Conservation (phyloP, 2,113 vertebrate genomes). For the Charina bottae region DNA sequence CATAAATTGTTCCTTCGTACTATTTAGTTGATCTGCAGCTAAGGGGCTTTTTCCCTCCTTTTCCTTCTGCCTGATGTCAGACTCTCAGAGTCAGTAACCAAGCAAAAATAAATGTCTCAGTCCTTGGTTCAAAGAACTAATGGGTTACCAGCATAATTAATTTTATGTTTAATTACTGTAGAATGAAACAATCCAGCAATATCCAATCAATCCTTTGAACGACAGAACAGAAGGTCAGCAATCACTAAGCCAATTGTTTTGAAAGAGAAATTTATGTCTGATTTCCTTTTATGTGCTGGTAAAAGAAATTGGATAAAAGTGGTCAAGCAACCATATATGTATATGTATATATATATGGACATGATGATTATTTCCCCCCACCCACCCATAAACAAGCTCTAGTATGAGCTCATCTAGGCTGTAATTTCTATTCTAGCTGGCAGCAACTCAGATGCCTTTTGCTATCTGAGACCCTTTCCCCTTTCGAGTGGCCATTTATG, state of each 20-base stretch:
- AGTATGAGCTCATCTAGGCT: background rate
- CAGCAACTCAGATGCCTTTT: background rate
- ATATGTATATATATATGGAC: slow-evolving; percentile 77
- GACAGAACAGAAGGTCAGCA: slow-evolving; percentile 85
- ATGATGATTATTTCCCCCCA: slow-evolving; percentile 54
- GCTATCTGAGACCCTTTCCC: background rate
- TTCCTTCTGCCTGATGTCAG: slow-evolving; percentile 65
- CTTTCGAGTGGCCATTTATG: background rate
- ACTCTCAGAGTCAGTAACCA: slow-evolving; percentile 73
- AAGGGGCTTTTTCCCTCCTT: slow-evolving; percentile 51
- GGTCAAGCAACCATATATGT: slow-evolving; percentile 82
- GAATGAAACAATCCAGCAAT: slow-evolving; percentile 86
- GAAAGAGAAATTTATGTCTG: slow-evolving; percentile 84
- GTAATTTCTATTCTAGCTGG: background rate
- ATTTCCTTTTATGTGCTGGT: slow-evolving; percentile 79
- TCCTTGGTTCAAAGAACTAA: slow-evolving; percentile 82
- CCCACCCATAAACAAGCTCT: background rate
- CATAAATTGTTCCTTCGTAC: slow-evolving; percentile 75
- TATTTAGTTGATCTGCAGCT: slow-evolving; percentile 71
- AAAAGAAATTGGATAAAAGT: slow-evolving; percentile 85
- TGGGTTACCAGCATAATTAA: slow-evolving; percentile 84
- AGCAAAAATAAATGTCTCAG: slow-evolving; percentile 79
- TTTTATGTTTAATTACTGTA: slow-evolving; percentile 86
- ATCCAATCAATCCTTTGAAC: slow-evolving; percentile 79
- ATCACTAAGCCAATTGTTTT: slow-evolving; percentile 86